Evolutionary conservation across 2,113 vertebrate genomes (phyloP), one percentile per base, ranked within the genome.

Genomic region (Tympanuchus pallidicinctus): DNA sequence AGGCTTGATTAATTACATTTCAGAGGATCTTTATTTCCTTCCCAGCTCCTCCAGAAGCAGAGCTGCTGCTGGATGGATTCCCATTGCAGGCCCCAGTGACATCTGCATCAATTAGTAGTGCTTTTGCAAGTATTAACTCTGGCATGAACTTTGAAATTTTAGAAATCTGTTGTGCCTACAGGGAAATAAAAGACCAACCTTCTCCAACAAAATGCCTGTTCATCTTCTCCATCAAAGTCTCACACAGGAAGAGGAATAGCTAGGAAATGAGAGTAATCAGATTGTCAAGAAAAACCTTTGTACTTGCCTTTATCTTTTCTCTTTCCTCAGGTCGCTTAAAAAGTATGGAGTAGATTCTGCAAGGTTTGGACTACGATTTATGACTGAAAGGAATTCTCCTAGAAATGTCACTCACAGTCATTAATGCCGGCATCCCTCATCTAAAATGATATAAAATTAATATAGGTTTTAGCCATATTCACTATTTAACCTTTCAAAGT

Each of bases 401-500:
- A 80, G 63, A 93, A 92, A 88, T 52, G 32, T 88, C 74, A 74
- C 21, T 91, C 21, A 56, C 30, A 34, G 32, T 27, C 67, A 66
- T 86, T 86, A 92, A 73, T 60, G 34, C 5, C 15, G 60, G 61
- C 56, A 89, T 91, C 48, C 10, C 61, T 87, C 82, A 40, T 64
- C 64, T 66, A 15, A 91, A 97, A 88, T 70, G 25, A 45, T 34
- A 40, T 82, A 82, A 94, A 89, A 92, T 91, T 82, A 94, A 82
- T 92, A 76, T 17, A 86, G 21, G 21, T 3, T 50, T 47, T 93
- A 91, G 17, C 42, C 30, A 77, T 71, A 87, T 91, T 28, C 20
- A 90, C 54, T 93, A 95, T 95, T 94, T 86, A 95, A 90, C 64
- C 34, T 94, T 96, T 93, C 67, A 92, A 94, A 93, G 50, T 64